These are phyloP conservation scores for Odontomyia ornata DNA, from an alignment of 2,888 invertebrate species.

Conservation along the genomic window DNA sequence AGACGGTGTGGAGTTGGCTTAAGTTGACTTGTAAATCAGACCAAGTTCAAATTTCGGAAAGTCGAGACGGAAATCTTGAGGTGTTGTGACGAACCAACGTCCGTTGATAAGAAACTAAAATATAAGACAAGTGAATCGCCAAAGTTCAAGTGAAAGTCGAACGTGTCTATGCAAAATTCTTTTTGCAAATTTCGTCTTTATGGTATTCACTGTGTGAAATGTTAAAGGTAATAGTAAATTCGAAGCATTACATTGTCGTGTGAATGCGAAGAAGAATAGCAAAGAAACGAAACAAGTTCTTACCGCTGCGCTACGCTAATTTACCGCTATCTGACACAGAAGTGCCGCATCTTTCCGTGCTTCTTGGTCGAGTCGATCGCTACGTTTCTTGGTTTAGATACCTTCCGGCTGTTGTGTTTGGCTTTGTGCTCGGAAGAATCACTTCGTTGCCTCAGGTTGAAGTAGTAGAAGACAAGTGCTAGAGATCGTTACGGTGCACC, in stretches of 20 bases:
- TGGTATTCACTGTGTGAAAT: neutral
- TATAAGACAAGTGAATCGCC: too few relatives aligned
- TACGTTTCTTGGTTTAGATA: conserved; percentile 23
- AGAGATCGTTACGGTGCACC: neutral
- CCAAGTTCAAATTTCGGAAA: neutral
- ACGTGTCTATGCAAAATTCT: too few relatives aligned
- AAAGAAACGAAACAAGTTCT: conserved; percentile 4
- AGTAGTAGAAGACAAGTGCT: neutral
- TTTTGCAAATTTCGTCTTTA: too few relatives aligned
- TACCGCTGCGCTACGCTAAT: conserved; percentile 19
- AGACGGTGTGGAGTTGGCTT: conserved; percentile 45
- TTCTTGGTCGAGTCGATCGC: conserved; percentile 37
- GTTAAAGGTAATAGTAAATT: neutral
- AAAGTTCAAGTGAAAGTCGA: too few relatives aligned
- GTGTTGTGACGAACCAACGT: too few relatives aligned
- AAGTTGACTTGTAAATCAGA: neutral
- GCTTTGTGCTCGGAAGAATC: neutral
- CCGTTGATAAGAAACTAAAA: too few relatives aligned
- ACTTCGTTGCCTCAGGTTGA: neutral
- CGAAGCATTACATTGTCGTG: neutral
- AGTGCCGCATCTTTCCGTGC: conserved; percentile 25
- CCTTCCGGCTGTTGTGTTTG: conserved; percentile 8
- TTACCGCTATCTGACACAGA: conserved; percentile 49
- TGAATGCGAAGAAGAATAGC: conserved; percentile 12
- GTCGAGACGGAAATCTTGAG: neutral